These are phyloP conservation scores for Neogobius melanostomus DNA, from an alignment of 2,113 vertebrate species.

Conservation along the genomic window DNA sequence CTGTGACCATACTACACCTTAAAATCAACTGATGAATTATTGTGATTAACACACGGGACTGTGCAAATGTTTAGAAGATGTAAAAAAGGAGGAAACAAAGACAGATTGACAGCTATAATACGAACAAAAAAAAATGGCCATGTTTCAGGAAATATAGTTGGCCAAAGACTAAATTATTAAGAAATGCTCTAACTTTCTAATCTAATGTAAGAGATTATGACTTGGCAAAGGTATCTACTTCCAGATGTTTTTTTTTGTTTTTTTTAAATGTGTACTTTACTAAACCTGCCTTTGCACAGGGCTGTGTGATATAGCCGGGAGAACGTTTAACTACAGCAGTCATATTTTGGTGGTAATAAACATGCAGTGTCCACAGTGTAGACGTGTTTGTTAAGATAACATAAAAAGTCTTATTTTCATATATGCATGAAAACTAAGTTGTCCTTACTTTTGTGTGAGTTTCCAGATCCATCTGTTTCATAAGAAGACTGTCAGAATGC, in stretches of 20 bases:
- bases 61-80: background rate
- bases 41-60: background rate
- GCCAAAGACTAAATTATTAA: too few relatives aligned
- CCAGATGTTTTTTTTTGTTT: background rate
- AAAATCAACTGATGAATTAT: background rate
- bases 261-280: background rate
- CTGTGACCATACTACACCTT: background rate
- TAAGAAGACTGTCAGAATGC: slow-evolving; percentile 71
- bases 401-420: slow-evolving; percentile 76
- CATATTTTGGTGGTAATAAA: slow-evolving; percentile 24
- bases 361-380: slow-evolving; percentile 30
- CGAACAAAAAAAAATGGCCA: too few relatives aligned
- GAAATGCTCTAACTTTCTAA: too few relatives aligned
- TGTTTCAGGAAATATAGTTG: too few relatives aligned
- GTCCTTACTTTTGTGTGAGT: slow-evolving; percentile 78
- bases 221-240: background rate
- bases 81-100: background rate
- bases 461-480: slow-evolving; percentile 55
- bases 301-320: background rate
- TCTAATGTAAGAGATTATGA: background rate
- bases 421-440: slow-evolving; percentile 83
- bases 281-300: slow-evolving; percentile 1
- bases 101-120: background rate
- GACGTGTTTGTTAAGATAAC: slow-evolving; percentile 11
- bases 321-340: background rate